Percentiles rank a stretch among this genome's conserved stretches.
These are phyloP conservation scores for Subanguina moxae DNA, from an alignment of 1,140 invertebrate species.

Conservation along the genomic window DNA sequence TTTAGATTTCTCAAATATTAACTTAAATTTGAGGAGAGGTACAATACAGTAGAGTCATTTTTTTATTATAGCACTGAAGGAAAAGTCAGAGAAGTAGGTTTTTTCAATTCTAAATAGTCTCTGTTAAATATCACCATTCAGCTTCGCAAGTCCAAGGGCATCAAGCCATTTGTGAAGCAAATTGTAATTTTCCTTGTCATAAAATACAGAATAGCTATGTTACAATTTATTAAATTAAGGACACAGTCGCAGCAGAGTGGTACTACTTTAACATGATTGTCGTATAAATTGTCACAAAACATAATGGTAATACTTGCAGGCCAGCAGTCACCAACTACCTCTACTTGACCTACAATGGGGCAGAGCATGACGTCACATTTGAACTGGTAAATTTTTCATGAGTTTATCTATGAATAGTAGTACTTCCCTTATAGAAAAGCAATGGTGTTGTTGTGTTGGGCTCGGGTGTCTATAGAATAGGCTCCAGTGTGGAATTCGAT, in stretches of 20 bases:
- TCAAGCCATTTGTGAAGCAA: constrained; percentile 87
- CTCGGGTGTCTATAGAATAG: constrained; percentile 96
- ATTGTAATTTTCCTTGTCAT: constrained; percentile 63
- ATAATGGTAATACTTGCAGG: constrained; percentile 55
- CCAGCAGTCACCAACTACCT: constrained; percentile 95
- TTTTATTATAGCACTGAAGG: constrained; percentile 39
- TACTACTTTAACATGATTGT: too few species aligned
- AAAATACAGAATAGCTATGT: background rate
- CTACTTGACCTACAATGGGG: constrained; percentile 91
- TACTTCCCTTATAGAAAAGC: constrained; percentile 1
- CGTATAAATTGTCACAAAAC: too few species aligned
- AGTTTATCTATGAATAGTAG: too few species aligned
- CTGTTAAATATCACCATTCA: too few species aligned
- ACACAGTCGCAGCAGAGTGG: constrained; percentile 97
- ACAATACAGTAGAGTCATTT: too few species aligned
- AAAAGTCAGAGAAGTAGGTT: constrained; percentile 58
- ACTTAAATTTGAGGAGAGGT: too few species aligned
- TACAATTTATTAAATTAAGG: constrained; percentile 59
- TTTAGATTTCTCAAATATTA: too few species aligned
- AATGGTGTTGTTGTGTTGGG: constrained; percentile 66
- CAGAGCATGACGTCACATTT: constrained; percentile 73
- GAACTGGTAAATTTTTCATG: too few species aligned
- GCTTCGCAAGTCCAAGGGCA: constrained; percentile 58
- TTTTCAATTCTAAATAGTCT: too few species aligned
- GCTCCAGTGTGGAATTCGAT: constrained; percentile 92